Evolutionary conservation across 2,888 invertebrate genomes (phyloP), one percentile per base, ranked within the genome.

Genomic region (Autographa gamma): DNA sequence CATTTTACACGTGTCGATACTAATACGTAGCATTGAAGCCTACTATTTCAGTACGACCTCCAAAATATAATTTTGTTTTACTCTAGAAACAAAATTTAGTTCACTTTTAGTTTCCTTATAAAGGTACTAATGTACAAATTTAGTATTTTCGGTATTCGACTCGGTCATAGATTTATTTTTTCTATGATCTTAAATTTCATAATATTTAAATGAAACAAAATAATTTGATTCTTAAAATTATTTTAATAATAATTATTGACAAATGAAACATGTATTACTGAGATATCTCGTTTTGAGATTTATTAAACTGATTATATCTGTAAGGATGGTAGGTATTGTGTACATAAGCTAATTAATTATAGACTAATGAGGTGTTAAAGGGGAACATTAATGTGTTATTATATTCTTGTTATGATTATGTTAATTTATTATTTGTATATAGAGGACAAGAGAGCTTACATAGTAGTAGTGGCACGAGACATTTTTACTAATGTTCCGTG

Each of bases 121-220:
- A 82, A 79, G 84, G 81, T 74, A 79, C 66, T 70, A 76, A 77
- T 85, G 83, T 87, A 86, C 76, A 84, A 85, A 83, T 73, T 61
- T 79, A 83, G 77, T 84, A 85, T 83, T 81, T 79, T 81, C 73
- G 71, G 68, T 54, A 54, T 54, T 54, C 69, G 66, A 64, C n/a
- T 70, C 9, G 63, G 62, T 72, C 79, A 73, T 79, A 77, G 75
- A 69, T 31, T 72, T 79, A 52, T 72, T 72, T 76, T 67, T 83
- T 74, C 54, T 19, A 11, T 19, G 19, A 54, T 11, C 54, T 54
- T 18, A 54, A 54, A 54, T 19, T 54, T 18, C 11, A 8, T 41
- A 11, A 48, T 48, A 54, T 67, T 73, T 75, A 31, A 76, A 71
- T 69, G 48, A 65, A 61, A 63, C 19, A 60, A 77, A 67, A 61